Evolutionary conservation across 2,797 vertebrate species (phyloP), one percentile per base, ranked within the genome.

Genomic region (Sarcoramphus papa): DNA sequence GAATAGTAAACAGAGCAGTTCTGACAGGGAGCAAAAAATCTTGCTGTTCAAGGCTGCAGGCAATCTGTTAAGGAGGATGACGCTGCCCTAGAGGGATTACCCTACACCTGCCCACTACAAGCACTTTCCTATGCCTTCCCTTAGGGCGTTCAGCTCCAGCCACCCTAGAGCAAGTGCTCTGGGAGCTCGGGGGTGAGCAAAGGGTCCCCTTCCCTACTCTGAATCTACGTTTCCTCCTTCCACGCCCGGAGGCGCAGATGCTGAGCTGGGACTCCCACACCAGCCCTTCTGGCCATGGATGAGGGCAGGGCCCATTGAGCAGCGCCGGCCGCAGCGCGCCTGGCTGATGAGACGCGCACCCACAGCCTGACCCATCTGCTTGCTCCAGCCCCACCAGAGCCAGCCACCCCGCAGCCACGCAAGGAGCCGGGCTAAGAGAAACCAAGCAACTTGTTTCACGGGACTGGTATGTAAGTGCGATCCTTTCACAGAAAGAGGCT

Each of bases 391-490:
- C 69, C 1, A 2, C 23, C 35, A 31, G 35, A 53, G 50, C 27
- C 1, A 2, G 22, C 28, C 40, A 31, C 45, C 17, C n/a, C 4
- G 2, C 2, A 7, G 80, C 7, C 76, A 10, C 0, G 5, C 69
- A 4, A 7, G 4, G 27, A 47, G 30, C 63, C 1, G 2, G 48
- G 43, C 40, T 18, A 15, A 2, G 5, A 59, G 57, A 28, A 72
- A 31, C 21, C 0, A 0, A 62, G 59, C 41, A 17, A 3, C 1
- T 8, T 22, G 10, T 51, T 51, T 3, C 0, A 14, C 0, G 3
- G 54, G 41, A 35, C 54, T 27, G 76, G 7, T 2, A 0, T 3
- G 28, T 25, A 9, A 37, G 40, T 1, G 30, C 64, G 41, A 62
- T 33, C 43, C n/a, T 21, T 16, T 18, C 83, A 21, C 5, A 9